Evolutionary conservation across 2,113 vertebrate species (phyloP), one percentile per base, ranked within the genome.

Genomic region (Etia nguti): DNA sequence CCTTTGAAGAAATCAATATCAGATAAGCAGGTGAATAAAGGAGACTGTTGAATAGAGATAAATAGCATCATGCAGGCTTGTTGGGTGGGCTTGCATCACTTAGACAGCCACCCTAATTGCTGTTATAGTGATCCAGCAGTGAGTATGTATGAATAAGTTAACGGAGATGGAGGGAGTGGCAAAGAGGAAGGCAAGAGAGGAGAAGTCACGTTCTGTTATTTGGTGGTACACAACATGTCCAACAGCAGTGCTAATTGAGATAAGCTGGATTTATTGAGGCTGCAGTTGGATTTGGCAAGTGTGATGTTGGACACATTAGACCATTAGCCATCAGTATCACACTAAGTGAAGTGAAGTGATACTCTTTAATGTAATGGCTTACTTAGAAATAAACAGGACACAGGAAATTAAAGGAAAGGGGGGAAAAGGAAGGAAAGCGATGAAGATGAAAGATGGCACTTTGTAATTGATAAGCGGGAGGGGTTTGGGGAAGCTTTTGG

Each of bases 401-500:
- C 68, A 81, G 81, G 86, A 89, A 93, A 92, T 92, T 70, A 88
- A 88, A 82, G 41, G 26, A 36, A 29, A 34, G 6, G 68, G 56
- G 56, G 18, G 4, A 10, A 81, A 46, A 7, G 29, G 50, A 79
- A 46, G 70, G 18, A 62, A 34, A 18, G 73, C 81, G 59, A 88
- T 86, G 29, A 86, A 85, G 84, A 92, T 89, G 87, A 90, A 87
- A 83, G 59, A 87, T 79, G 86, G 34, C 70, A 83, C 38, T 31
- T 73, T 43, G 68, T 81, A 80, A 90, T 29, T 59, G 77, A 86
- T 62, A 79, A 15, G 34, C 5, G 1, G 87, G 59, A 55, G 48
- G 54, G 87, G 46, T 50, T 38, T 31, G 29, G 81, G 75, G 56
- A 34, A 77, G 77, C 88, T 89, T 94, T 90, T 84, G 89, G 85